Evolutionary conservation across 2,888 invertebrate species (phyloP).

Genomic region (Cistogaster globosa): DNA sequence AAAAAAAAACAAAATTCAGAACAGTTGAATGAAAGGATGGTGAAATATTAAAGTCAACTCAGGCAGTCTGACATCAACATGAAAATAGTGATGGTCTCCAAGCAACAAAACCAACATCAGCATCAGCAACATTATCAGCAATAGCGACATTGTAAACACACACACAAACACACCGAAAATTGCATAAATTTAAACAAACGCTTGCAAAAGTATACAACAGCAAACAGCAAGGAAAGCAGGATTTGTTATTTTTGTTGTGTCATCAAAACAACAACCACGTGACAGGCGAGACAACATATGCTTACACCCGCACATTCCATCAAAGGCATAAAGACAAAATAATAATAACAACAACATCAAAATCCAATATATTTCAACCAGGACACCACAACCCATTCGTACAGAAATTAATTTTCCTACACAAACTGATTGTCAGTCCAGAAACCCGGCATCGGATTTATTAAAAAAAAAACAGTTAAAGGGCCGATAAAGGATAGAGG

Average conservation of each 20-base stretch:
- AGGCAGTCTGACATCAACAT: conserved; percentile 73
- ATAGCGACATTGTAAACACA: conserved; percentile 38
- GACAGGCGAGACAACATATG: conserved; percentile 71
- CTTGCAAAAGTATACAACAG: conserved; percentile 5
- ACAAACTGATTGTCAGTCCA: conserved; percentile 15
- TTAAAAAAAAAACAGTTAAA: conserved; percentile 26
- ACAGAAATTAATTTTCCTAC: background rate
- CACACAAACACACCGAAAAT: background rate
- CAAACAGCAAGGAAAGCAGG: conserved; percentile 46
- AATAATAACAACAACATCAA: conserved; percentile 5
- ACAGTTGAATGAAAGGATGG: conserved; percentile 66
- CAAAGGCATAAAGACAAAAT: conserved; percentile 20
- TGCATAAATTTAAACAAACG: background rate
- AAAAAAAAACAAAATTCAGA: conserved; percentile 11
- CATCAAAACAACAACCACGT: conserved; percentile 70
- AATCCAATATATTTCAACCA: conserved; percentile 45
- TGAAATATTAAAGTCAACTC: conserved; percentile 71
- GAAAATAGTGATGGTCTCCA: conserved; percentile 65
- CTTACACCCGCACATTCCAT: conserved; percentile 65
- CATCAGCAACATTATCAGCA: conserved; percentile 56
- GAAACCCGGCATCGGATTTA: conserved; percentile 29
- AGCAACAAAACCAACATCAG: conserved; percentile 63
- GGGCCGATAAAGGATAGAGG: background rate
- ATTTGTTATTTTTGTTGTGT: conserved; percentile 28
- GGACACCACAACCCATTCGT: conserved; percentile 13